Conservation (phyloP, 2,797 vertebrate species). For the Oreochromis grahami region DNA sequence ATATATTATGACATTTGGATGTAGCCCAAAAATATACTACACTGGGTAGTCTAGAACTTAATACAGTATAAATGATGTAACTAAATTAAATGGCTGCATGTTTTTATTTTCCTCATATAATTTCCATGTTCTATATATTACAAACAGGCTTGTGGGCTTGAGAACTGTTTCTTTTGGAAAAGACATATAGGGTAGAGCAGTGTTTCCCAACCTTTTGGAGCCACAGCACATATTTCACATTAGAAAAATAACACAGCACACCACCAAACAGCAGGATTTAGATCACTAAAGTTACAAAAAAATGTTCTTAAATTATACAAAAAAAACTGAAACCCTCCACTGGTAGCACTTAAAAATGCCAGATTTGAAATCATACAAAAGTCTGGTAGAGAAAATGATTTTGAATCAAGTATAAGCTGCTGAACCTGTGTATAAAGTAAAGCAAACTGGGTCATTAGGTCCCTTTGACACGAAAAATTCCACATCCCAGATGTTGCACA, state of each 20-base stretch:
- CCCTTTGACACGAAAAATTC: background rate
- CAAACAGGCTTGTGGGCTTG: background rate
- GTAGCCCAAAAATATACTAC: background rate
- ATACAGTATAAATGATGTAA: background rate
- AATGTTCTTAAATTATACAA: background rate
- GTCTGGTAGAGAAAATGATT: background rate
- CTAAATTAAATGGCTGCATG: background rate
- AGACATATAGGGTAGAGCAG: background rate
- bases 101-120: background rate
- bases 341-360: background rate
- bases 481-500: background rate
- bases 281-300: background rate
- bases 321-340: fast-evolving
- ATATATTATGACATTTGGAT: background rate
- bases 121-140: too few species aligned
- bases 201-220: background rate
- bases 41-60: background rate
- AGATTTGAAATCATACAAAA: background rate
- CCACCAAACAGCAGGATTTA: background rate
- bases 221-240: background rate
- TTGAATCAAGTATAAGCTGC: background rate
- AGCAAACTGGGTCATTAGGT: background rate
- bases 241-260: background rate
- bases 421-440: background rate
- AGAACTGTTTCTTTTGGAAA: background rate